phyloP scores from a whole-genome alignment of 2,888 invertebrate genomes.

The Drosophila niveifrons region DNA sequence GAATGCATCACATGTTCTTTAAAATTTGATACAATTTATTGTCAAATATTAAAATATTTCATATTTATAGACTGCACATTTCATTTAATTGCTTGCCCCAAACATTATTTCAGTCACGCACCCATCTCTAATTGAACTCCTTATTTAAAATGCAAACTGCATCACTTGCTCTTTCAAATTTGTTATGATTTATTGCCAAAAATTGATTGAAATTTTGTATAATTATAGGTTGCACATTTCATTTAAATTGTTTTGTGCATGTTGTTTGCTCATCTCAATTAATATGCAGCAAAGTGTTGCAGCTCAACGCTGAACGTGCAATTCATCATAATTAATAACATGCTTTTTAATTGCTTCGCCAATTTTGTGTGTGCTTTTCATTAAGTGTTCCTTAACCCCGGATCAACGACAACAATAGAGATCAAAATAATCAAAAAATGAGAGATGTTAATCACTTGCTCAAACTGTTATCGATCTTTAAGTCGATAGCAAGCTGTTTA shows the following conservation, averaged over 20 bases:
- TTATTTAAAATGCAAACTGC: slow-evolving; percentile 3
- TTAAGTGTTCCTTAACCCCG: slow-evolving; percentile 31
- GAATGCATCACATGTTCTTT: no score
- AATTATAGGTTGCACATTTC: slow-evolving; percentile 12
- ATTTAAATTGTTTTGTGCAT: slow-evolving; percentile 17
- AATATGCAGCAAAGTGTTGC: slow-evolving; percentile 5
- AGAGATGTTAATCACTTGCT: slow-evolving; percentile 7
- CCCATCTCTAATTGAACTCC: slow-evolving; percentile 1
- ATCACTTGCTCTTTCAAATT: neutral
- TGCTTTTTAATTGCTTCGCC: slow-evolving; percentile 3
- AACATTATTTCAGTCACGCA: slow-evolving; percentile 1
- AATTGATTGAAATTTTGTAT: neutral
- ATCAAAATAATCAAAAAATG: slow-evolving; percentile 17
- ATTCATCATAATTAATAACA: slow-evolving; percentile 33
- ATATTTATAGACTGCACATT: no score
- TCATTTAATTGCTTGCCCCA: no score
- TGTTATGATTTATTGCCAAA: slow-evolving; percentile 2
- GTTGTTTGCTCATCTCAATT: slow-evolving; percentile 11
- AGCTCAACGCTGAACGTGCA: slow-evolving; percentile 24
- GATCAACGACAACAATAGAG: slow-evolving; percentile 1
- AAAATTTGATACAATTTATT: no score
- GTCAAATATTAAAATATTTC: no score
- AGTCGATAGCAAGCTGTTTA: neutral
- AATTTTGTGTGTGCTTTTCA: slow-evolving; percentile 6
- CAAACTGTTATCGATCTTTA: slow-evolving; percentile 1